These are phyloP conservation scores for Atlantisia rogersi DNA, from an alignment of 2,113 vertebrate species.

Conservation along the genomic window DNA sequence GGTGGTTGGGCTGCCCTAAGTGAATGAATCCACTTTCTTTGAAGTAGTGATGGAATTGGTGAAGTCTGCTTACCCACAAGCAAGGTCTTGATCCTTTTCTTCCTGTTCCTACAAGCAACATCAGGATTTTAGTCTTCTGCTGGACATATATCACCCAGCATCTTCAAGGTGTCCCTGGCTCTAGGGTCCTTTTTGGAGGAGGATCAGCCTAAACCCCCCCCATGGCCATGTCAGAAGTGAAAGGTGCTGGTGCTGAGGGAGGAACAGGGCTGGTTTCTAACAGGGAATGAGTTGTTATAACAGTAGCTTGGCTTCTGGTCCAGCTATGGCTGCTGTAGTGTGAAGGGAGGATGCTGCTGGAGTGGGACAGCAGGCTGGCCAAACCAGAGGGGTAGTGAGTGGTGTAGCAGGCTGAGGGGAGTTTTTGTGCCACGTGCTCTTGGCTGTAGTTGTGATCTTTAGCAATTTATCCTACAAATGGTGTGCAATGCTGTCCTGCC, in stretches of 20 bases:
- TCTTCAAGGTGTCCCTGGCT: not conserved
- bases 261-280: not conserved
- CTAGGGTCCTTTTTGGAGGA: not conserved
- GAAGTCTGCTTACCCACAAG: not conserved
- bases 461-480: not conserved
- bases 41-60: accelerated
- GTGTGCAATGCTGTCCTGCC: not conserved
- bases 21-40: not conserved
- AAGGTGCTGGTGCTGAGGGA: not conserved
- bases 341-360: not conserved
- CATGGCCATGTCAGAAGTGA: accelerated
- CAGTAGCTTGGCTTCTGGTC: not conserved
- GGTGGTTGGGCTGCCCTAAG: not conserved
- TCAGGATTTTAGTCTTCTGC: not conserved
- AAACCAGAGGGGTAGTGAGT: not conserved
- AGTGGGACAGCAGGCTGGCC: not conserved
- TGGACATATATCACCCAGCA: accelerated
- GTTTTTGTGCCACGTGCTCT: not conserved
- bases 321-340: not conserved
- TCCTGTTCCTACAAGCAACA: not conserved
- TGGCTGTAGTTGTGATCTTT: not conserved
- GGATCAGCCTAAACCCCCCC: not conserved
- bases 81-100: not conserved
- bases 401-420: not conserved
- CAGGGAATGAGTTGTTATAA: accelerated